A percentile compares a stretch with the other conserved stretches of the same genome.
These are phyloP conservation scores for Drosophila orena DNA, from an alignment of 1,140 invertebrate species.

Conservation along the genomic window DNA sequence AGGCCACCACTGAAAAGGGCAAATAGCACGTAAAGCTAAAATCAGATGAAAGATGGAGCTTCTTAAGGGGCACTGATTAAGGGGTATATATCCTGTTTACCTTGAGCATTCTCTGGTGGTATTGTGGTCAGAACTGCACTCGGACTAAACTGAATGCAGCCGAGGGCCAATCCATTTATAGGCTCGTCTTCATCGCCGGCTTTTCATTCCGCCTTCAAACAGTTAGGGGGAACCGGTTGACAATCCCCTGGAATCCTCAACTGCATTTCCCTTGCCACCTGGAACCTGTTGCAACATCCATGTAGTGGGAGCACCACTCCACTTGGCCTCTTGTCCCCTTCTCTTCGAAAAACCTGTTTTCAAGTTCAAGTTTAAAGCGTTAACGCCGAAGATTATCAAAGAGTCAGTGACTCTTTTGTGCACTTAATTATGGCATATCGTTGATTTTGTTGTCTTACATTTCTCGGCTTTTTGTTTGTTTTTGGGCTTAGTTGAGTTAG, in stretches of 20 bases:
- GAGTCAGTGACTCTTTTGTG: slow-evolving; percentile 79
- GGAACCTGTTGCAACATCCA: slow-evolving; percentile 66
- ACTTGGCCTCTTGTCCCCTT: slow-evolving; percentile 20
- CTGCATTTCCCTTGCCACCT: slow-evolving; percentile 40
- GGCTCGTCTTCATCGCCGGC: slow-evolving; percentile 17
- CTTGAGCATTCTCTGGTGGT: slow-evolving; percentile 48
- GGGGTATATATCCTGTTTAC: slow-evolving; percentile 19
- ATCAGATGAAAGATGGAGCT: slow-evolving; percentile 6
- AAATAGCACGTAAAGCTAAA: slow-evolving; percentile 14
- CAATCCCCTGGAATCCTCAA: slow-evolving; percentile 20
- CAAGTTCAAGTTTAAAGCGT: slow-evolving; percentile 81
- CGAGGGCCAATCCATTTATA: slow-evolving; percentile 40
- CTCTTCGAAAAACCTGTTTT: slow-evolving; percentile 70
- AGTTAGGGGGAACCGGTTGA: slow-evolving; percentile 43
- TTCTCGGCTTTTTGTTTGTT: slow-evolving; percentile 34
- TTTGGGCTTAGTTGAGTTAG: slow-evolving; percentile 40
- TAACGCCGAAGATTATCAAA: slow-evolving; percentile 50
- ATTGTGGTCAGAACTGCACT: slow-evolving; percentile 30
- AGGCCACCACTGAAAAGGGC: slow-evolving; percentile 16
- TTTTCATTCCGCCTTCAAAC: slow-evolving; percentile 6
- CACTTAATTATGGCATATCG: slow-evolving; percentile 31
- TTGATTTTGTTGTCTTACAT: slow-evolving; percentile 28
- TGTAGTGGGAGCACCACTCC: slow-evolving; percentile 27
- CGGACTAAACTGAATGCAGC: slow-evolving; percentile 42
- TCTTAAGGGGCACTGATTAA: no score